Base-by-base conservation (phyloP, 2,888 invertebrate genomes). In the Nemurella pictetii region DNA sequence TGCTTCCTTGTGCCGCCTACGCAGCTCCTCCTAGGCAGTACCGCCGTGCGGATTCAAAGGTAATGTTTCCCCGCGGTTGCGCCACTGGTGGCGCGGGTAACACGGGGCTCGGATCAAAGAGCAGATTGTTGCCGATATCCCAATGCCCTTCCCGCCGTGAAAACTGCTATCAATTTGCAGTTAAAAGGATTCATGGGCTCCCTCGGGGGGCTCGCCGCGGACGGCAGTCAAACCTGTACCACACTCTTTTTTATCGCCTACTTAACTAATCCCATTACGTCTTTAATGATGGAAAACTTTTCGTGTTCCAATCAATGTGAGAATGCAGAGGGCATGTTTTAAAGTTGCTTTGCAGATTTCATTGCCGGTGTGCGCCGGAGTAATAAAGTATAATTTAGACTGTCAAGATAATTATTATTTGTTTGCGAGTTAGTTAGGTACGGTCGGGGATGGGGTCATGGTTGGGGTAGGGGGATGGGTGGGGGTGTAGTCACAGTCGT, bases 111-210 rank as follows among this genome's bases (percentile, higher is more conserved):
- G 15, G 15, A 55, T 55, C 55, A 55, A 55, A 55, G 55, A 55
- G 5, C 9, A 55, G 55, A 55, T 55, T 55, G 55, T 20, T 55
- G 15, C 55, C 55, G 20, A 55, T 55, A 55, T 55, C 55, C 55
- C n/a, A n/a, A n/a, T n/a, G n/a, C n/a, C n/a, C 55, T 20, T 55
- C 55, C 20, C 55, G 55, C 55, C 55, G 55, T 29, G 28, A 30
- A 78, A 78, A 78, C 78, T 78, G 78, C 78, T 78, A 78, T 78
- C 78, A 78, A 78, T 78, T 78, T 78, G 78, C 78, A 78, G 78
- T 78, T 78, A 78, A 78, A 75, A 75, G 27, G 75, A 75, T 75
- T 75, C 75, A 75, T 75, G 75, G 75, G 2, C 20, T 28, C 9
- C 75, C 75, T 28, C 7, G 25, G 75, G 28, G 75, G 26, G 1